These are phyloP conservation scores for Drosophila bocqueti DNA, from an alignment of 1,140 invertebrate genomes.

Conservation along the genomic window DNA sequence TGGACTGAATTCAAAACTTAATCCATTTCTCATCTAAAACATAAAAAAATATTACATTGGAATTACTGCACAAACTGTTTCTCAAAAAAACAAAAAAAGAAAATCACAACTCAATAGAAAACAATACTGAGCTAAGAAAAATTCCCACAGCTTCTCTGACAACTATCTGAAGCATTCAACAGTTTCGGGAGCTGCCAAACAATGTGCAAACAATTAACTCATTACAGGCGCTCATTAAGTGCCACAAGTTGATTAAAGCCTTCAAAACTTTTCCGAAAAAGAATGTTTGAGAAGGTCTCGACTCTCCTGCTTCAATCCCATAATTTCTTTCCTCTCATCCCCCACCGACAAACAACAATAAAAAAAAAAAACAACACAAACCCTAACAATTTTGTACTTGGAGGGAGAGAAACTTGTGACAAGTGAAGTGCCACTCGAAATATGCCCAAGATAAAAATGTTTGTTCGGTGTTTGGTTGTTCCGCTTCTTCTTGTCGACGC, in stretches of 20 bases:
- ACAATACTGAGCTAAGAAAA: neutral
- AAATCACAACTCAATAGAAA: too few relatives aligned
- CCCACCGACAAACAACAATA: neutral
- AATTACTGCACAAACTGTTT: too few relatives aligned
- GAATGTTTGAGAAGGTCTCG: constrained; percentile 41
- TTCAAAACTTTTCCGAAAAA: constrained; percentile 65
- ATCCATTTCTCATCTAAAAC: too few relatives aligned
- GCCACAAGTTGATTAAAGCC: constrained; percentile 77
- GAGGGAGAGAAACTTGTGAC: constrained; percentile 46
- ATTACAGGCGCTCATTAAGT: constrained; percentile 76
- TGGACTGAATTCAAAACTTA: too few relatives aligned
- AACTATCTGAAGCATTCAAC: constrained; percentile 24
- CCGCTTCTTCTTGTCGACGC: constrained; percentile 38
- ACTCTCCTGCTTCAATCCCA: neutral
- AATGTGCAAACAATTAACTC: constrained; percentile 73
- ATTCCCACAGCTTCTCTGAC: neutral
- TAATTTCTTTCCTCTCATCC: neutral
- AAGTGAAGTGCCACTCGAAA: constrained; percentile 78
- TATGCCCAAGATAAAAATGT: constrained; percentile 75
- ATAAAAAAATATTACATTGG: too few relatives aligned
- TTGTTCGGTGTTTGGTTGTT: constrained; percentile 61
- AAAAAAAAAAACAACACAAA: neutral
- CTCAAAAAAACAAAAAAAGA: too few relatives aligned
- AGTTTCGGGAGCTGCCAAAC: constrained; percentile 19
- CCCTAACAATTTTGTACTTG: constrained; percentile 24